Evolutionary conservation across 2,888 invertebrate species (phyloP), one percentile per base, ranked within the genome.

Genomic region (Hydroisotoma schaefferi): DNA sequence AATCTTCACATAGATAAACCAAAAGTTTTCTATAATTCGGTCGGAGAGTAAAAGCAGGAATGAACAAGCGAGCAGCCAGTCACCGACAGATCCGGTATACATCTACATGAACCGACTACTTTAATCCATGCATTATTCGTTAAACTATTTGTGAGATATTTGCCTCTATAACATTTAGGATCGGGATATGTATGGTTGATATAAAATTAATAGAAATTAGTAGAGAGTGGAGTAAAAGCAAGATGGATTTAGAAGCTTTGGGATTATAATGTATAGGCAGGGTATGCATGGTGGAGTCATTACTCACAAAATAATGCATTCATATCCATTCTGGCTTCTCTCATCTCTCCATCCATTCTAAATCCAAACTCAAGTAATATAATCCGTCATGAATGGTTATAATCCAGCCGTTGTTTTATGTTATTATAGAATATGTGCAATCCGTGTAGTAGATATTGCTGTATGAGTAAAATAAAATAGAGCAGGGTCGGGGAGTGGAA

Each of bases 241-340:
- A 5, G 40, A 4, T 46, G 46, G 49, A 49, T 49, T 49, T 49
- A 49, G 49, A 22, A 49, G 49, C 49, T 49, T 49, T 27, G n/a
- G 49, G 49, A 49, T 49, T 49, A 49, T 27, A 27, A 26, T 40
- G n/a, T 18, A n/a, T n/a, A n/a, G n/a, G n/a, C n/a, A 20, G 40
- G 40, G 20, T 40, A 40, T 40, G 20, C 15, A 33, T 33, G n/a
- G 8, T 5, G 28, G 49, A 49, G 27, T 49, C 49, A 49, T 49
- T 49, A 25, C 49, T 27, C 49, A 49, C 5, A 49, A 46, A 49
- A 49, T 49, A 49, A 27, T 49, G n/a, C 15, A 49, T 49, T 27
- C 49, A 27, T 49, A 18, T 43, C 43, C n/a, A n/a, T n/a, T n/a
- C n/a, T n/a, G n/a, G n/a, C n/a, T n/a, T 4, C 40, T 18, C 40